Base-by-base conservation (phyloP, 2,113 vertebrate genomes). In the Abramis brama region DNA sequence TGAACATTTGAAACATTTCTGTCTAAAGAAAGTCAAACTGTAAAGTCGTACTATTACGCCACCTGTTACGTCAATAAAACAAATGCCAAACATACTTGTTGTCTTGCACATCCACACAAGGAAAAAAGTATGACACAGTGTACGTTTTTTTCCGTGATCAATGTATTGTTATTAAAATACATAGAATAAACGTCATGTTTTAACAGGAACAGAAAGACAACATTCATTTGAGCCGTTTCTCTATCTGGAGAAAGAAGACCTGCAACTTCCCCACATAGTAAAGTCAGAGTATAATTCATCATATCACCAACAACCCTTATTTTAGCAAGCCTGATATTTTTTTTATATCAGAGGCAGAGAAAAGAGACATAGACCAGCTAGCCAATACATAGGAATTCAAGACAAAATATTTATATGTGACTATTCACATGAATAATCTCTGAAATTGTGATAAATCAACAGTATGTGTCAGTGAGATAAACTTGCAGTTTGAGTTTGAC, bases 61-160 rank as follows among this genome's bases (percentile, higher is more conserved):
- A 64, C 39, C 79, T 30, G 59, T 64, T 80, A 80, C 39, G 2
- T 80, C 79, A 80, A 64, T 80, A 80, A 79, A 80, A 66, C 78
- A 80, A 62, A 80, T 80, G 39, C 59, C 79, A 80, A 80, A 25
- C 79, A 64, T 45, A 30, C 50, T 75, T 73, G 21, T 75, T 73
- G n/a, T 30, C 77, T 60, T 11, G 21, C 43, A 13, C 13, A 13
- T 64, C 82, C 79, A 85, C 3, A 86, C 70, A 66, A 47, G 88
- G 90, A 89, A 87, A n/a, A 47, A 68, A 50, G 6, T 30, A 13
- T 68, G 45, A 77, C 75, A 71, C 68, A 12, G 11, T 11, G 23
- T 25, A 75, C 2, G 12, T 30, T 50, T 52, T 55, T 57, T 68
- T 36, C 17, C 11, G 11, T 52, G 45, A 70, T 82, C 62, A 23